Conservation (phyloP, 2,113 vertebrate species). For the Hystrix brachyura region DNA sequence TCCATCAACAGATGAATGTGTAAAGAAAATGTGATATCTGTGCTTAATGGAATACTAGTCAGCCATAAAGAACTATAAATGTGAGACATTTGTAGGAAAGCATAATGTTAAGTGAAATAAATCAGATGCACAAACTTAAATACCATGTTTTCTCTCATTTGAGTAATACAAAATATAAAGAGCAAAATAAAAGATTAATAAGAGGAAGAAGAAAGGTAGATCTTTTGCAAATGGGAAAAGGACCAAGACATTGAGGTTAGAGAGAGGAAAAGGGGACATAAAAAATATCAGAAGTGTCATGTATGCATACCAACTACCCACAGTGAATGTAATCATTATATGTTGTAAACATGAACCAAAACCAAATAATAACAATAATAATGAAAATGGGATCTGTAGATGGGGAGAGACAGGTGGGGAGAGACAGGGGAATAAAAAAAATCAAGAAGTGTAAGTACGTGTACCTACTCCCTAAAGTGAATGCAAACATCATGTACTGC, state of each 20-base stretch:
- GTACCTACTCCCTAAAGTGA: background rate
- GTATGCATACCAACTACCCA: background rate
- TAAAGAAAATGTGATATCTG: background rate
- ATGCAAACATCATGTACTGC: background rate
- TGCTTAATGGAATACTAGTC: background rate
- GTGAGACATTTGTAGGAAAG: background rate
- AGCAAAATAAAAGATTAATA: background rate
- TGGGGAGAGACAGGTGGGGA: background rate
- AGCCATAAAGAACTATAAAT: background rate
- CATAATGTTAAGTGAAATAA: background rate
- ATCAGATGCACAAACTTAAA: background rate
- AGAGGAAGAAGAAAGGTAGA: background rate
- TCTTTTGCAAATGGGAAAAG: background rate
- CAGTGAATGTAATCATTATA: background rate
- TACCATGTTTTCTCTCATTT: background rate
- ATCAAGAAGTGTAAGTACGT: no score
- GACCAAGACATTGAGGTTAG: background rate
- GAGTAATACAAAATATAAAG: background rate
- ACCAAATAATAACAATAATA: background rate
- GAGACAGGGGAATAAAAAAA: no score
- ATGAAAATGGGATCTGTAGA: background rate
- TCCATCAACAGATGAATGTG: background rate
- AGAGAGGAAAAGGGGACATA: background rate
- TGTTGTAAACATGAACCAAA: background rate
- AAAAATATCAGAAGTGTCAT: background rate